Percentiles rank a stretch among this genome's conserved stretches.
Evolutionary conservation across 2,888 invertebrate species (phyloP).

Genomic region (Hypolimnas misippus): DNA sequence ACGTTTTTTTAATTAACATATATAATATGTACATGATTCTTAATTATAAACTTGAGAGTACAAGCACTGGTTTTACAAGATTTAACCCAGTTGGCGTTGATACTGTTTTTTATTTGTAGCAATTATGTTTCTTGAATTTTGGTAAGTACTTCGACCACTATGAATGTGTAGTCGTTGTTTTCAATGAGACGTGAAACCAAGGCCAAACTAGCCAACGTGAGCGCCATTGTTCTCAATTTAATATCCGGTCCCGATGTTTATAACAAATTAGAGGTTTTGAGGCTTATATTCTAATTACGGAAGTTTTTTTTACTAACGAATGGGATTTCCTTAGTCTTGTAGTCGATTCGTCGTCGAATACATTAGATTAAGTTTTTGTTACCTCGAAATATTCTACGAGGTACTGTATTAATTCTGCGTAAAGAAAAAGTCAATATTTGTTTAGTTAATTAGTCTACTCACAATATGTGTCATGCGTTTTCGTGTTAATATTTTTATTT

Average conservation of each 20-base stretch:
- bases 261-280: conserved; percentile 17
- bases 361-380: background rate
- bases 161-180: background rate
- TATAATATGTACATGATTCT: no score
- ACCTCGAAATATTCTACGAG: no score
- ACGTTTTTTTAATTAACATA: no score
- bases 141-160: background rate
- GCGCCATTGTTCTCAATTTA: conserved; percentile 26
- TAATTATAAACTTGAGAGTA: no score
- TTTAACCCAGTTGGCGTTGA: no score
- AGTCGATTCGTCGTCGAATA: conserved; percentile 1
- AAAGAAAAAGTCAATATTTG: conserved; percentile 27
- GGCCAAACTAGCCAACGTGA: conserved; percentile 11
- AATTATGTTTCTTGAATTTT: conserved; percentile 1
- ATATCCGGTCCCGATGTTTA: conserved; percentile 25
- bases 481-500: conserved; percentile 22
- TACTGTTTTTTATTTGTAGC: no score
- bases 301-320: conserved; percentile 16
- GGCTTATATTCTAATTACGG: conserved; percentile 18
- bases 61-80: no score
- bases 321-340: conserved; percentile 24
- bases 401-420: background rate
- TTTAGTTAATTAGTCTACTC: conserved; percentile 25
- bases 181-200: background rate
- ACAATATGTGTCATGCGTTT: conserved; percentile 18